A percentile compares a stretch with the other conserved stretches of the same genome.
Evolutionary conservation across 2,888 invertebrate genomes (phyloP).

Genomic region (Icerya purchasi): DNA sequence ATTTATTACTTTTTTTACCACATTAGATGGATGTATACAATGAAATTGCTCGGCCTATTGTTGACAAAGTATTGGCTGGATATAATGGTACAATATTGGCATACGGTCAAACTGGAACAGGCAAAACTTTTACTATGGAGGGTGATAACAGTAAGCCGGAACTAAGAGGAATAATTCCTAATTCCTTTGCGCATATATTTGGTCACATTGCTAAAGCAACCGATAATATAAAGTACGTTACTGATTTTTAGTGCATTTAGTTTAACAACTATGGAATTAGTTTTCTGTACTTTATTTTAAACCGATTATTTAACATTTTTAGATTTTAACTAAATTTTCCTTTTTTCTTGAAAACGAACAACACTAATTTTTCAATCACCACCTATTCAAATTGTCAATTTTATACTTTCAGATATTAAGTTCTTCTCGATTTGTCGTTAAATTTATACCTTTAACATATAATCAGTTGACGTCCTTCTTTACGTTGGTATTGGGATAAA

Average conservation of each 20-base stretch:
- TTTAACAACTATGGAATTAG: no score
- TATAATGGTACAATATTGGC: constrained; percentile 89
- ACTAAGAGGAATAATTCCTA: constrained; percentile 86
- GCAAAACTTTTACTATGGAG: constrained; percentile 98
- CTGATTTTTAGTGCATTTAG: not conserved
- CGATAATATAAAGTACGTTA: constrained; percentile 60
- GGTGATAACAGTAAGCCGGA: constrained; percentile 73
- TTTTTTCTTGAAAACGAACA: no score
- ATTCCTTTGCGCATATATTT: constrained; percentile 97
- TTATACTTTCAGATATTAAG: no score
- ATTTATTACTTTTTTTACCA: constrained; percentile 6
- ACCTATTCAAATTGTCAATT: no score
- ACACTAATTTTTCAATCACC: no score
- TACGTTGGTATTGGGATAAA: no score
- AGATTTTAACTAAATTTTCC: no score
- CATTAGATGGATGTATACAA: constrained; percentile 77
- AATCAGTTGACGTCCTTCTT: no score
- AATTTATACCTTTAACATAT: no score
- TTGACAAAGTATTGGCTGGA: constrained; percentile 85
- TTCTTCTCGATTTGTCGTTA: no score
- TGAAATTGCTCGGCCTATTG: constrained; percentile 85
- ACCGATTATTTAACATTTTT: no score
- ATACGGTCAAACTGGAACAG: constrained; percentile 86
- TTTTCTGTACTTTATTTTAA: constrained; percentile 2
- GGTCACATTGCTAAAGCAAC: constrained; percentile 87